Base-by-base conservation (phyloP, 1,140 invertebrate species). In the Mesaphorura yosii region DNA sequence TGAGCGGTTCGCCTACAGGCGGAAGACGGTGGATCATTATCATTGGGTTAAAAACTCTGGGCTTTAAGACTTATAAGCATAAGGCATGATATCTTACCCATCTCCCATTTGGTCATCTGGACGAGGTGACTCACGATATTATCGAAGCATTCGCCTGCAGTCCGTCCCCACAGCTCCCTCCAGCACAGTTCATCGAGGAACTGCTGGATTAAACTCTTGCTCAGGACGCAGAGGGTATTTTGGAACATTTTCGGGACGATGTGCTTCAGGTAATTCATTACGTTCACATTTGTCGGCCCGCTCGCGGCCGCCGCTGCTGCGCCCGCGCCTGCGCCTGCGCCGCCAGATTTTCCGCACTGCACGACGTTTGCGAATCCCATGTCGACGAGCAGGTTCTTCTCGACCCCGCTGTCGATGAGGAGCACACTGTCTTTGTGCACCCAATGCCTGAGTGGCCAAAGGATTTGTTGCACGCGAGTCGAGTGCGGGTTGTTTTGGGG, bases 171-270 rank as follows among this genome's bases (percentile, higher is more conserved):
- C 60, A 79, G 78, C 67, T 82, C 79, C 56, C 80, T 65, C 84
- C 84, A 88, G 12, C 84, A 82, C 3, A 92, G 70, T 66, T 92
- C 88, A 65, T 91, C 86, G 37, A 92, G 69, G 67, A 90, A 89
- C 65, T 90, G 84, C 66, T 90, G 86, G 64, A 89, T 88, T 67
- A 88, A 84, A 67, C 84, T 81, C 44, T 84, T 72, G 4, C 83
- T 88, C 0, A 91, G 70, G 48, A 88, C 69, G 19, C 84, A 86
- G 6, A 91, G 67, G 0, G 86, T 88, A 67, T 87, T 89, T 73
- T 89, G 82, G 68, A 89, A 91, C 85, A 89, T 89, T 66, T 85
- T 75, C 0, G 87, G 86, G 3, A 90, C 84, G 53, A 88, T 84
- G 55, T 82, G 77, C 37, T 85, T 72, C 31, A 91, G 67, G 66